phyloP scores from a whole-genome alignment of 2,888 invertebrate species.

The Lathronympha strigana region DNA sequence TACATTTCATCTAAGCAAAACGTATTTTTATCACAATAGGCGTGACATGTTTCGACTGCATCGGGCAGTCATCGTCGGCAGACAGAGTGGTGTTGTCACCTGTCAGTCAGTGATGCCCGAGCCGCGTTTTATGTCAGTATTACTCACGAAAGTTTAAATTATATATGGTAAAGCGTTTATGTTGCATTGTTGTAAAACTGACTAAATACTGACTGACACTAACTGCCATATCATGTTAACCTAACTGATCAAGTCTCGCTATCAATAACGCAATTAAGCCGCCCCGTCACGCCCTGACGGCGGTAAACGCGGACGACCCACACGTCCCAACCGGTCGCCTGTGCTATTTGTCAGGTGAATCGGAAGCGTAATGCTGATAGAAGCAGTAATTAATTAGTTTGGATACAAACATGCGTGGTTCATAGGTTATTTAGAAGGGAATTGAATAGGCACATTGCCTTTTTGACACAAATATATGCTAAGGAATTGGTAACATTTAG shows the following conservation, averaged over 20 bases:
- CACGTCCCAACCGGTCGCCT: slow-evolving; percentile 30
- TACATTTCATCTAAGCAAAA: too few relatives aligned
- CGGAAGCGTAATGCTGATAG: slow-evolving; percentile 21
- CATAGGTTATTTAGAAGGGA: background rate
- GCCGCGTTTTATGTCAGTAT: too few relatives aligned
- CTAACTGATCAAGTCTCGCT: slow-evolving; percentile 21
- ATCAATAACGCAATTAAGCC: slow-evolving; percentile 36
- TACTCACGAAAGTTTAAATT: too few relatives aligned
- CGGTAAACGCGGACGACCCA: slow-evolving; percentile 37
- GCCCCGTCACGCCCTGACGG: slow-evolving; percentile 23
- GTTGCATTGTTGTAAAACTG: background rate
- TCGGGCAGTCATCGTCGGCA: too few relatives aligned
- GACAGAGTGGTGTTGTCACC: too few relatives aligned
- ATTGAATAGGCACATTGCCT: background rate
- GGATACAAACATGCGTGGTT: slow-evolving; percentile 5
- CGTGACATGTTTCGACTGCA: too few relatives aligned
- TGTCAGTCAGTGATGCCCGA: too few relatives aligned
- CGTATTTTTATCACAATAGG: too few relatives aligned
- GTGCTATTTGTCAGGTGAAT: slow-evolving; percentile 25
- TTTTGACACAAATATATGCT: too few relatives aligned
- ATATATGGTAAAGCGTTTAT: background rate
- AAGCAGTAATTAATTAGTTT: slow-evolving; percentile 31
- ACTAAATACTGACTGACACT: background rate
- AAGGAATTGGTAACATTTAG: too few relatives aligned
- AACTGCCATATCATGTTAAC: slow-evolving; percentile 1